Percentiles rank a stretch among this genome's conserved stretches.
Evolutionary conservation across 2,113 vertebrate genomes (phyloP).

Genomic region (Corvus cornix): DNA sequence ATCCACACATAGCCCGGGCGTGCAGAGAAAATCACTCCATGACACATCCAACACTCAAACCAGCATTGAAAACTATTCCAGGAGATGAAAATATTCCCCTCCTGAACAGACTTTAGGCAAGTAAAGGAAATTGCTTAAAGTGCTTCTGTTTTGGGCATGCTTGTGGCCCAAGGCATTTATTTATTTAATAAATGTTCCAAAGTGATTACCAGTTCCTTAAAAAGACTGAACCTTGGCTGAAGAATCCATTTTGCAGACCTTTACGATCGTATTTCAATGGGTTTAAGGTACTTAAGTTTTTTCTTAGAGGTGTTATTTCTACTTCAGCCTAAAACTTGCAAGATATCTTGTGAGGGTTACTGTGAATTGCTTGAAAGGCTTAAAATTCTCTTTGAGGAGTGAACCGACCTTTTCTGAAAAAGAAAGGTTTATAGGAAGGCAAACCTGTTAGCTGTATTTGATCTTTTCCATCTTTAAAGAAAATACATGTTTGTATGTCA

Average conservation of each 20-base stretch:
- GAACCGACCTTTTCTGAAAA: background rate
- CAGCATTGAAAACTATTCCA: rapidly evolving
- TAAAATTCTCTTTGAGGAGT: background rate
- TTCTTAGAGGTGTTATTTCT: background rate
- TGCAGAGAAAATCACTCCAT: background rate
- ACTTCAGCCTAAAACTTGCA: background rate
- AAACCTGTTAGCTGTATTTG: background rate
- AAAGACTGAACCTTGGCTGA: background rate
- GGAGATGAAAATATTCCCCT: background rate
- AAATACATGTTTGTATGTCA: background rate
- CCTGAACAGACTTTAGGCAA: background rate
- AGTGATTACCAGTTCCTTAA: background rate
- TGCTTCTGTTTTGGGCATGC: background rate
- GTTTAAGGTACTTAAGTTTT: background rate
- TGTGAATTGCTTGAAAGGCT: background rate
- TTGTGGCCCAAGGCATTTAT: rapidly evolving
- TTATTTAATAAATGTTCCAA: background rate
- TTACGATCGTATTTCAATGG: rapidly evolving
- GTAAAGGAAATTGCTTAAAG: background rate
- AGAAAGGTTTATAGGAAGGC: background rate
- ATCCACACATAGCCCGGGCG: background rate
- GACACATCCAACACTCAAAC: background rate
- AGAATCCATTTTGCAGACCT: background rate
- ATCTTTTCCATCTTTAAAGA: background rate
- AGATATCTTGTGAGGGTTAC: background rate